These are phyloP conservation scores for Drosophila tsacasi DNA, from an alignment of 1,140 invertebrate genomes.

Conservation along the genomic window DNA sequence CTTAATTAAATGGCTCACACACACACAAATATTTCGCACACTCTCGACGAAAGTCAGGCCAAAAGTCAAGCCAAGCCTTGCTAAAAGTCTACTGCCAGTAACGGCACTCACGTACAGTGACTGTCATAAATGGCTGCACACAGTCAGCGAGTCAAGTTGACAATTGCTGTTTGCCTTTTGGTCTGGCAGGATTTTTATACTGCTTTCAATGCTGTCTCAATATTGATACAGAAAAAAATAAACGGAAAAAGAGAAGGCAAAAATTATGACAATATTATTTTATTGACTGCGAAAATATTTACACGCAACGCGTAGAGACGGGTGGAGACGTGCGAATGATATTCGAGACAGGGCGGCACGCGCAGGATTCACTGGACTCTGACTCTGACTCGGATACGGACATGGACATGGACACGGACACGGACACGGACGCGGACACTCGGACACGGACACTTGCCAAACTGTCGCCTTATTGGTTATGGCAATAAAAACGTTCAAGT, in stretches of 20 bases:
- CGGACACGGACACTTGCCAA: slow-evolving; percentile 37
- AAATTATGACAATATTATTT: slow-evolving; percentile 83
- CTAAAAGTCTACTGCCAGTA: slow-evolving; percentile 59
- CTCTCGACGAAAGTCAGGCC: slow-evolving; percentile 1
- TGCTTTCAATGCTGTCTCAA: slow-evolving; percentile 73
- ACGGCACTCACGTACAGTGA: slow-evolving; percentile 52
- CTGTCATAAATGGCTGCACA: slow-evolving; percentile 55
- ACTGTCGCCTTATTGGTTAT: slow-evolving; percentile 69
- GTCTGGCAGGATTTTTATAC: slow-evolving; percentile 74
- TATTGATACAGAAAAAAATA: slow-evolving; percentile 59
- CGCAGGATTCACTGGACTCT: slow-evolving; percentile 32
- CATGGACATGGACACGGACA: slow-evolving; percentile 7
- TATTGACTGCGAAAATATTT: slow-evolving; percentile 83
- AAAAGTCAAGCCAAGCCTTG: slow-evolving; percentile 41
- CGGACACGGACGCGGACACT: slow-evolving; percentile 1
- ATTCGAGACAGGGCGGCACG: slow-evolving; percentile 58
- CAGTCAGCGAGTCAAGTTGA: slow-evolving; percentile 26
- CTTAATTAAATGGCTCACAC: slow-evolving; percentile 58
- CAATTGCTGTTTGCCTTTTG: slow-evolving; percentile 55
- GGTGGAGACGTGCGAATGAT: slow-evolving; percentile 44
- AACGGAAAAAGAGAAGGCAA: slow-evolving; percentile 25
- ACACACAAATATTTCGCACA: slow-evolving; percentile 22
- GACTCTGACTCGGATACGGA: neutral
- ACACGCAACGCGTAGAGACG: slow-evolving; percentile 63
- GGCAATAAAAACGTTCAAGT: slow-evolving; percentile 66